Evolutionary conservation across 2,888 invertebrate species (phyloP).

Genomic region (Clitarchus hookeri): DNA sequence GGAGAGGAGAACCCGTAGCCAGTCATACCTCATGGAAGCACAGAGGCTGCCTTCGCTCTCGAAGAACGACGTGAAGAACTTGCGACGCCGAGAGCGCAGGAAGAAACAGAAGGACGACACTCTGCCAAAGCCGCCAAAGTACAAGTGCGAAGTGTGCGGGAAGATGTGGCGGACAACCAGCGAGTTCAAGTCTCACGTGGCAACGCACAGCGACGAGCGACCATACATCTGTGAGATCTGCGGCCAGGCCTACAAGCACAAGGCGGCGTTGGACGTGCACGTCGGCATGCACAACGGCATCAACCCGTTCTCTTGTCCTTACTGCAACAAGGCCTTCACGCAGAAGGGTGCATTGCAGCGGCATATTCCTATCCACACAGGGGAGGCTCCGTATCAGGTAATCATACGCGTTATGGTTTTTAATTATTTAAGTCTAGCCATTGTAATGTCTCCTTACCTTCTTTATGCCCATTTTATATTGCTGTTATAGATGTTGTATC

Average conservation of each 20-base stretch:
- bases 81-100: conserved; percentile 24
- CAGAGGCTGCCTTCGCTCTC: not conserved
- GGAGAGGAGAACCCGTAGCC: conserved; percentile 30
- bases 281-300: conserved; percentile 63
- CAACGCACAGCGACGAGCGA: conserved; percentile 48
- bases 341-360: conserved; percentile 65
- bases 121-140: conserved; percentile 40
- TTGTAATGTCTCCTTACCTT: too few relatives aligned
- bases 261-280: conserved; percentile 65
- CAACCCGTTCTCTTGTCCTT: conserved; percentile 56
- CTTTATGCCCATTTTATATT: too few relatives aligned
- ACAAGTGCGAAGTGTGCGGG: conserved; percentile 46
- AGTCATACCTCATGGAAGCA: not conserved
- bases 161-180: conserved; percentile 49
- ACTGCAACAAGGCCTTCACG: conserved; percentile 65
- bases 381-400: conserved; percentile 61
- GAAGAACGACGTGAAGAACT: conserved; percentile 18
- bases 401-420: not conserved
- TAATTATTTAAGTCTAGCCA: not conserved
- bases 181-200: conserved; percentile 49
- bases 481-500: too few relatives aligned
- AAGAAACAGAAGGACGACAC: conserved; percentile 39
- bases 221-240: conserved; percentile 59
- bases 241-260: conserved; percentile 66
- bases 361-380: conserved; percentile 66